Conservation (phyloP, 2,113 vertebrate genomes). For the Origma solitaria region DNA sequence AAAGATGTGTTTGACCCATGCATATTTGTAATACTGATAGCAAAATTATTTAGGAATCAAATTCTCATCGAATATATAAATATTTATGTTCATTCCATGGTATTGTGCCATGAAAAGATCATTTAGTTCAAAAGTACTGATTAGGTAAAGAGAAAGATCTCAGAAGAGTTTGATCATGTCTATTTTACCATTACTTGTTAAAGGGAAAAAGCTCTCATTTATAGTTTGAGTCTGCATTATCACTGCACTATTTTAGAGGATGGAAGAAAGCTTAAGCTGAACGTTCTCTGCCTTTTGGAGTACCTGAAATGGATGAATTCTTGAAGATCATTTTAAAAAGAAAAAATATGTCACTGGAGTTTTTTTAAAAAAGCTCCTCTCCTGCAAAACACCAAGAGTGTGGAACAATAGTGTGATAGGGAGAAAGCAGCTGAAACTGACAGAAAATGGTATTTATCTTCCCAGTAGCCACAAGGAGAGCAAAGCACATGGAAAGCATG, state of each 20-base stretch:
- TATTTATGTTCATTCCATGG: background rate
- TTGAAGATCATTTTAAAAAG: background rate
- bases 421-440: background rate
- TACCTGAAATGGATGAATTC: background rate
- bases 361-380: background rate
- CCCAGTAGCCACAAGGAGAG: constrained; percentile 12
- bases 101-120: background rate
- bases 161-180: background rate
- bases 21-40: background rate
- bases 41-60: background rate
- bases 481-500: constrained; percentile 34
- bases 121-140: background rate
- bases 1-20: background rate
- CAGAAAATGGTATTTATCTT: constrained; percentile 11
- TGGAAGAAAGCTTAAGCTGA: background rate
- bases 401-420: background rate
- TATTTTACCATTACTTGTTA: background rate
- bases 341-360: background rate
- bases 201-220: background rate
- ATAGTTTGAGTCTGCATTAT: background rate
- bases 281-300: background rate
- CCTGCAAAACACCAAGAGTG: background rate
- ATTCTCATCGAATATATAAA: background rate
- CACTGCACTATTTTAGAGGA: background rate
- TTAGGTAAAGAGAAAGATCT: background rate